phyloP scores from a whole-genome alignment of 2,888 invertebrate species.

The Tribolium freemani region DNA sequence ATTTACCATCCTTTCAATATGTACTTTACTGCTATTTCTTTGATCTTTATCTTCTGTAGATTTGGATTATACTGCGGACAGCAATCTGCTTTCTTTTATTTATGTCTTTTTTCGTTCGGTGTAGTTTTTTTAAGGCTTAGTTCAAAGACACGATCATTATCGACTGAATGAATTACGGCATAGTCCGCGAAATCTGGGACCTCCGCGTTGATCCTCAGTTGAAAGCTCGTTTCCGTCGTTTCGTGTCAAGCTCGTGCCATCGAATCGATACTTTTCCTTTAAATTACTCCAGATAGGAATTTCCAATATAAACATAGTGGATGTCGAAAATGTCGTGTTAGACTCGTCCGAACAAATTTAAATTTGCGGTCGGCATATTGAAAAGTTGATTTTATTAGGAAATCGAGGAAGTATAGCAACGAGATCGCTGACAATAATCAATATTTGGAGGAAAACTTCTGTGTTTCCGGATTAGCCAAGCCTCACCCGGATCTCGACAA shows the following conservation, averaged over 20 bases:
- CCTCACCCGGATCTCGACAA: conserved; percentile 19
- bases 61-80: not conserved
- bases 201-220: conserved; percentile 1
- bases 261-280: conserved; percentile 42
- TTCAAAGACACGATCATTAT: conserved; percentile 20
- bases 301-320: conserved; percentile 42
- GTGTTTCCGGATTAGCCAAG: conserved; percentile 36
- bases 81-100: not conserved
- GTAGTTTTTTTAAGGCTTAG: not conserved
- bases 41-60: not conserved
- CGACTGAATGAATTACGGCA: conserved; percentile 21
- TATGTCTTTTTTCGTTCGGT: not conserved
- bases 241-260: conserved; percentile 33
- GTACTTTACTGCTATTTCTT: not conserved
- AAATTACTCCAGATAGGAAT: conserved; percentile 43
- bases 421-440: conserved; percentile 41
- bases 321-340: conserved; percentile 29
- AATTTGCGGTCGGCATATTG: conserved; percentile 33
- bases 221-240: conserved; percentile 38
- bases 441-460: conserved; percentile 38
- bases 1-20: not conserved
- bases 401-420: conserved; percentile 5
- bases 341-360: conserved; percentile 19
- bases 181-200: conserved; percentile 21
- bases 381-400: conserved; percentile 39